phyloP scores from a whole-genome alignment of 1,140 invertebrate species.

The Dreissena rostriformis region DNA sequence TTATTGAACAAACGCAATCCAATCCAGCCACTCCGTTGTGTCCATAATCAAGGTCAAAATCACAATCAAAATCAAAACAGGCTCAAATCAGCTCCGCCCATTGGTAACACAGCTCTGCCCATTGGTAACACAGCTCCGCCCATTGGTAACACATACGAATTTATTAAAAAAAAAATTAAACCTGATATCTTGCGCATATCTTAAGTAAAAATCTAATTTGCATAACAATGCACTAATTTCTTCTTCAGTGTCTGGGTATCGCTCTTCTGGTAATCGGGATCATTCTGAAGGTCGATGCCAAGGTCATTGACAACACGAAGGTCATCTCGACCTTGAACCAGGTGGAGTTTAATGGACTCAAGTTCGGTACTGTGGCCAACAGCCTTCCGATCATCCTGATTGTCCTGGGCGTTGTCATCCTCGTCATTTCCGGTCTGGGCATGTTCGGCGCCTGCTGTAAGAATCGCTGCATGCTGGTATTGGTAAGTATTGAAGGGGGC shows the following conservation, averaged over 20 bases:
- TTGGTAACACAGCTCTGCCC: too few relatives aligned
- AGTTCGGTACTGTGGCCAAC: conserved; percentile 41
- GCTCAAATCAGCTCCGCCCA: too few relatives aligned
- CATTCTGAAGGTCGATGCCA: conserved; percentile 48
- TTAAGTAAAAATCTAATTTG: too few relatives aligned
- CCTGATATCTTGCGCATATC: too few relatives aligned
- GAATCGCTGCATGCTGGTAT: conserved; percentile 52
- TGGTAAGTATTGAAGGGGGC: conserved; percentile 32
- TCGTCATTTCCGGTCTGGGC: conserved; percentile 58
- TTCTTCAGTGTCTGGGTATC: conserved; percentile 59
- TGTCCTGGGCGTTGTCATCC: conserved; percentile 48
- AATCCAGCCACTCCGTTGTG: too few relatives aligned
- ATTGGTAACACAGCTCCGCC: too few relatives aligned
- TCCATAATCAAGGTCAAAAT: too few relatives aligned
- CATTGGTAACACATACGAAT: too few relatives aligned
- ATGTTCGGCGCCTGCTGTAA: conserved; percentile 61
- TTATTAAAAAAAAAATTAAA: too few relatives aligned
- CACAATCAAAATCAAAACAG: too few relatives aligned
- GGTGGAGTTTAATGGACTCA: conserved; percentile 41
- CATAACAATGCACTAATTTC: too few relatives aligned
- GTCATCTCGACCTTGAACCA: conserved; percentile 52
- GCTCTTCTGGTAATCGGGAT: conserved; percentile 60
- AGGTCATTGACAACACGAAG: conserved; percentile 50
- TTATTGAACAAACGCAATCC: too few relatives aligned
- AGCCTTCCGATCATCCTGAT: conserved; percentile 60